A percentile compares a stretch with the other conserved stretches of the same genome.
Conservation (phyloP, 2,888 invertebrate genomes). For the Watsonalla cultraria region DNA sequence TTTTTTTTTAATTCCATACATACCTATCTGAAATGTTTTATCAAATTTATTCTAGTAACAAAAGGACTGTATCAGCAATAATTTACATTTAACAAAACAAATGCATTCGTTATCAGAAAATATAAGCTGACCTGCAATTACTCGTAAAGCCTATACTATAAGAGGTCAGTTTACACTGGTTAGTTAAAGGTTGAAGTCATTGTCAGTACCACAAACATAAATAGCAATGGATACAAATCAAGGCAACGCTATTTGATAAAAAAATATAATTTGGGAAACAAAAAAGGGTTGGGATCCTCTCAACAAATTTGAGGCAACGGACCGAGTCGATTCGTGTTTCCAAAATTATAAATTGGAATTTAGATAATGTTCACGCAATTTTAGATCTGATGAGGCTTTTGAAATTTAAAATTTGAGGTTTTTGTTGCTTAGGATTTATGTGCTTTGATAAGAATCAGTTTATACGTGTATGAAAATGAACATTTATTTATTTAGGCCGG, state of each 20-base stretch:
- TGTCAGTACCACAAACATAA: constrained; percentile 14
- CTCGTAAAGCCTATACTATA: neutral
- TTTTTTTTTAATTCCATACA: too few species aligned
- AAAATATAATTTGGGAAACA: neutral
- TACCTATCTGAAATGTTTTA: neutral
- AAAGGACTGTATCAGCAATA: neutral
- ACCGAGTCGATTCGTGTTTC: neutral
- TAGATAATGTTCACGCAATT: neutral
- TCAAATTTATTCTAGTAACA: neutral
- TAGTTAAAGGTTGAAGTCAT: constrained; percentile 5
- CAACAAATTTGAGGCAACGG: neutral
- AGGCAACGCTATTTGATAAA: constrained; percentile 16
- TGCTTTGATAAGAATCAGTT: too few species aligned
- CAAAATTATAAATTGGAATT: neutral
- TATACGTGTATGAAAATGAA: too few species aligned
- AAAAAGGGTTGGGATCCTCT: neutral
- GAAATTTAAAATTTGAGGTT: neutral
- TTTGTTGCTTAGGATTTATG: too few species aligned
- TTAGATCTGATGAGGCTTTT: neutral
- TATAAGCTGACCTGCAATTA: too few species aligned
- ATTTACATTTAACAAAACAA: neutral
- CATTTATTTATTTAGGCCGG: too few species aligned
- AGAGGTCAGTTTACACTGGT: neutral
- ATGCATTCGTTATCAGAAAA: neutral
- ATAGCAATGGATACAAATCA: constrained; percentile 19